Evolutionary conservation across 2,797 vertebrate species (phyloP), one percentile per base, ranked within the genome.

Genomic region (Agapornis canus): DNA sequence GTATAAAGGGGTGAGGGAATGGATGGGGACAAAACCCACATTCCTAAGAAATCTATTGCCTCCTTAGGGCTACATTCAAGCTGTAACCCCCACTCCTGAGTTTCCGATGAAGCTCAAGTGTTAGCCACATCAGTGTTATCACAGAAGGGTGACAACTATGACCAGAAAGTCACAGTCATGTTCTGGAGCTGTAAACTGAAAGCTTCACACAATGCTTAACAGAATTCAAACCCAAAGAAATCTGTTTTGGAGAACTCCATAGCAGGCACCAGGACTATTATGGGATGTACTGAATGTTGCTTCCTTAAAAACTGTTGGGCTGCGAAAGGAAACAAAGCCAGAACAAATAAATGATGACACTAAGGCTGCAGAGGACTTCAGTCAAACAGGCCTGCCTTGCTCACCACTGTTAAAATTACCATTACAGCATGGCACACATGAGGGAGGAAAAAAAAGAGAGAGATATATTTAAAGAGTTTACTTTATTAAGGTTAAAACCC

Each of bases 81-180:
- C 1, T 1, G 1, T 4, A 72, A 72, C 13, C 25, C 16, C 22
- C 29, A n/a, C 26, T 35, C 12, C 17, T 25, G 19, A 16, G 18
- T 1, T 29, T 11, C 54, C 5, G 2, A 6, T 7, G 27, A 75
- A 52, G 35, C 13, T 31, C 78, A 40, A 21, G n/a, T 11, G 45
- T 32, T 4, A n/a, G 5, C n/a, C 77, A 16, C 25, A 25, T 3
- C 49, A 4, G 0, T 13, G 22, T 8, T 25, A 82, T 1, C 39
- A 48, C 43, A 26, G 22, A 25, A 27, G 11, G 19, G 21, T 13
- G 10, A 2, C 2, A 32, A 35, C 13, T 5, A 18, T 11, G 48
- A 56, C 59, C 79, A 73, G 13, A 27, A 73, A n/a, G 42, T 40
- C 43, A 39, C 22, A 40, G 39, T 23, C 42, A 47, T 12, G 19